phyloP scores from a whole-genome alignment of 2,888 invertebrate genomes.

The Cacoxenus indagator region DNA sequence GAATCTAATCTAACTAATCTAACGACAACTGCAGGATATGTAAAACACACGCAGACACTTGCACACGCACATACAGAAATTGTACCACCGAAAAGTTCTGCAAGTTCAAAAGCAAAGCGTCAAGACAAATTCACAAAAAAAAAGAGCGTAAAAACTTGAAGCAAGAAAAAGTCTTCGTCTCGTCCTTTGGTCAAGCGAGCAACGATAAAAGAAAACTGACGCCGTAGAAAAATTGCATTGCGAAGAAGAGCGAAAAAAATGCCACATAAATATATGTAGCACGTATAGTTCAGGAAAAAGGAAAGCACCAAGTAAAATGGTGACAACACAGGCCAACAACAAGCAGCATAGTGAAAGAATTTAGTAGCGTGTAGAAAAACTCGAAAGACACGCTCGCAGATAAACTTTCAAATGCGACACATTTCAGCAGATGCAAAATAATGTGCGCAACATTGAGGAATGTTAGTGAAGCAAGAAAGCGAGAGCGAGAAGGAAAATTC shows the following conservation, averaged over 20 bases:
- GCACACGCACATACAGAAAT: slow-evolving; percentile 18
- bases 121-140: background rate
- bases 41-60: slow-evolving; percentile 18
- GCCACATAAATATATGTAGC: slow-evolving; percentile 1
- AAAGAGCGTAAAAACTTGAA: slow-evolving; percentile 19
- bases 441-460: slow-evolving; percentile 15
- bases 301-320: slow-evolving; percentile 29
- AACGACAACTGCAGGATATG: slow-evolving; percentile 22
- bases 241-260: background rate
- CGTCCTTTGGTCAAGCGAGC: slow-evolving; percentile 25
- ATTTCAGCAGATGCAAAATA: slow-evolving; percentile 34
- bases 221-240: slow-evolving; percentile 30
- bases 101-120: slow-evolving; percentile 13
- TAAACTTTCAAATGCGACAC: slow-evolving; percentile 47
- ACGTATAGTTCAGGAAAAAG: slow-evolving; percentile 5
- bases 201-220: slow-evolving; percentile 52
- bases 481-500: slow-evolving; percentile 22
- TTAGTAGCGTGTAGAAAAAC: slow-evolving; percentile 34
- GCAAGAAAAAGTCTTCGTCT: slow-evolving; percentile 42
- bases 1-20: slow-evolving; percentile 36
- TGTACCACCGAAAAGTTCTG: slow-evolving; percentile 28
- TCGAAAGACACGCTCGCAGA: slow-evolving; percentile 40
- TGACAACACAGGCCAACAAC: slow-evolving; percentile 23
- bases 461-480: background rate
- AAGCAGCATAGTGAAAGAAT: slow-evolving; percentile 33